Conservation (phyloP, 2,888 invertebrate genomes). For the Melieria crassipennis region DNA sequence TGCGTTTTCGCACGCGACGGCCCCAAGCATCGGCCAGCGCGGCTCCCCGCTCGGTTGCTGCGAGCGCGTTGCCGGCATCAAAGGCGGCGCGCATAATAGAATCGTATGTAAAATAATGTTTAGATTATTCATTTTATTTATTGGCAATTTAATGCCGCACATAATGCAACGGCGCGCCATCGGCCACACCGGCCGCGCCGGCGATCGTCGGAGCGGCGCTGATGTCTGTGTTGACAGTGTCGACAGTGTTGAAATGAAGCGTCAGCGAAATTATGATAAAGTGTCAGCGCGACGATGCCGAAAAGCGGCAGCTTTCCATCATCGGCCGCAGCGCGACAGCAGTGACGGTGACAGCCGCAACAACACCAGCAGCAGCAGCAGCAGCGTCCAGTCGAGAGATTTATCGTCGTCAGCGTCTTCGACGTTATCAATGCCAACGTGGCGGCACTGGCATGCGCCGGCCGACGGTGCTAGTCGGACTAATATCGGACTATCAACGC, state of each 20-base stretch:
- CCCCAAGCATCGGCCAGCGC: background rate
- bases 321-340: constrained; percentile 22
- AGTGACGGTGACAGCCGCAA: constrained; percentile 33
- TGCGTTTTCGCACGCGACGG: background rate
- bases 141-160: constrained; percentile 30
- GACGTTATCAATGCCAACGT: constrained; percentile 23
- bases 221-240: constrained; percentile 31
- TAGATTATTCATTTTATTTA: constrained; percentile 55
- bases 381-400: constrained; percentile 24
- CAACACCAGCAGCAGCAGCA: constrained; percentile 29
- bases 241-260: constrained; percentile 44
- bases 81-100: constrained; percentile 9
- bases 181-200: constrained; percentile 40
- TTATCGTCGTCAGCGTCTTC: constrained; percentile 30
- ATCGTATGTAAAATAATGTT: constrained; percentile 55
- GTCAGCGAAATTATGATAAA: constrained; percentile 54
- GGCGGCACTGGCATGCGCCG: constrained; percentile 11
- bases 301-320: constrained; percentile 23
- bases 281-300: constrained; percentile 54
- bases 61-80: constrained; percentile 21
- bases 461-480: constrained; percentile 42
- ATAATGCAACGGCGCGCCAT: constrained; percentile 18
- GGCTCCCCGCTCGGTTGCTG: constrained; percentile 4
- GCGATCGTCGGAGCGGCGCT: background rate
- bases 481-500: constrained; percentile 47